Percentiles rank a stretch among this genome's conserved stretches.
phyloP scores from a whole-genome alignment of 2,888 invertebrate species.

The Dexiosoma caninum region DNA sequence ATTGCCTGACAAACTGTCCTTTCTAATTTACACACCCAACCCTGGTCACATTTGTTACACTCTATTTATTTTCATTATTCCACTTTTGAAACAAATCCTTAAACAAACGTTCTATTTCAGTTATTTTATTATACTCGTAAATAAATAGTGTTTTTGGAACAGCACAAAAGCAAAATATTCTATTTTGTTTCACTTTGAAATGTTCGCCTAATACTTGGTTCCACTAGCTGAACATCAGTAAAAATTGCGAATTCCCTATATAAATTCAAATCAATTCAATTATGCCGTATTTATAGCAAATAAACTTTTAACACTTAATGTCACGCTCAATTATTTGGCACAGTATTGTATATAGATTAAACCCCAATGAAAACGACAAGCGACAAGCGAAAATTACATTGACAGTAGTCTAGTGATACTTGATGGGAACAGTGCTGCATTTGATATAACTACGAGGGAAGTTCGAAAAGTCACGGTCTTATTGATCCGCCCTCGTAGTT shows the following conservation, averaged over 20 bases:
- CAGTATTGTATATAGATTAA: neutral
- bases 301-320: slow-evolving; percentile 12
- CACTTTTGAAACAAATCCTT: slow-evolving; percentile 33
- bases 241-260: neutral
- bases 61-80: slow-evolving; percentile 25
- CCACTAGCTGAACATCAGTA: slow-evolving; percentile 48
- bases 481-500: no score
- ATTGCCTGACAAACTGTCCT: neutral
- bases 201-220: slow-evolving; percentile 56
- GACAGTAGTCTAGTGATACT: no score
- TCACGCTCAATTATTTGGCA: slow-evolving; percentile 12
- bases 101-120: slow-evolving; percentile 40
- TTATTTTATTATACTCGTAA: slow-evolving; percentile 23
- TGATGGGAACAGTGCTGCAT: no score
- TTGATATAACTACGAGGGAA: no score
- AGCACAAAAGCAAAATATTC: neutral
- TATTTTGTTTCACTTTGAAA: slow-evolving; percentile 9
- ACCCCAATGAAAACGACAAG: neutral
- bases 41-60: neutral
- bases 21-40: neutral
- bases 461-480: no score
- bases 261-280: neutral
- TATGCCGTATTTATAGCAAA: slow-evolving; percentile 3
- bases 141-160: neutral
- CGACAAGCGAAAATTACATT: neutral